Evolutionary conservation across 2,888 invertebrate species (phyloP).

Genomic region (Polyommatus icarus): DNA sequence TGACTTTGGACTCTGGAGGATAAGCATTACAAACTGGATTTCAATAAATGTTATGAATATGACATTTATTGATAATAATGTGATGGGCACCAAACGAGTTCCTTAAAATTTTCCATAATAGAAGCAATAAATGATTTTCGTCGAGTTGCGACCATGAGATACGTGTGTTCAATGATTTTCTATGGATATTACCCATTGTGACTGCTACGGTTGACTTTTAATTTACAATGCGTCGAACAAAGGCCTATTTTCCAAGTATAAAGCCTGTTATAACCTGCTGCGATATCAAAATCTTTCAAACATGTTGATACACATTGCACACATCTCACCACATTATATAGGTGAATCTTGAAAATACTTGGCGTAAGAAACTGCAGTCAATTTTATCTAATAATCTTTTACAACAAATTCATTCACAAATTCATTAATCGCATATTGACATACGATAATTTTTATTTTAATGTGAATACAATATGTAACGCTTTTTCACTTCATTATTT

Average conservation of each 20-base stretch:
- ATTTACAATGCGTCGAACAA: constrained; percentile 16
- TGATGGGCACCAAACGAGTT: background rate
- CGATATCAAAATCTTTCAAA: background rate
- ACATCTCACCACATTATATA: background rate
- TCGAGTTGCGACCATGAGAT: constrained; percentile 9
- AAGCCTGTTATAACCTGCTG: background rate
- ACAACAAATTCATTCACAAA: background rate
- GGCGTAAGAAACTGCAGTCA: background rate
- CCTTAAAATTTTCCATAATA: background rate
- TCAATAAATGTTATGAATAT: background rate
- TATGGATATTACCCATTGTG: background rate
- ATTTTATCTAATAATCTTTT: too few relatives aligned
- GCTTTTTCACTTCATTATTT: background rate
- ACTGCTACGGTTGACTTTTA: constrained; percentile 13
- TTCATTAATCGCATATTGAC: background rate
- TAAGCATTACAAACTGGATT: background rate
- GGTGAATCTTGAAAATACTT: background rate
- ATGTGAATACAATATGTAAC: background rate
- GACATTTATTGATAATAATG: background rate
- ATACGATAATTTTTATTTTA: background rate
- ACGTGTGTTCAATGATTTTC: constrained; percentile 21
- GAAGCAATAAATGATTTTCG: background rate
- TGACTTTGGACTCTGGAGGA: background rate
- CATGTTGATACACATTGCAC: background rate
- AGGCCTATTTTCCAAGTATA: background rate